Conservation (phyloP, 1,140 invertebrate species). For the Episyrphus balteatus region DNA sequence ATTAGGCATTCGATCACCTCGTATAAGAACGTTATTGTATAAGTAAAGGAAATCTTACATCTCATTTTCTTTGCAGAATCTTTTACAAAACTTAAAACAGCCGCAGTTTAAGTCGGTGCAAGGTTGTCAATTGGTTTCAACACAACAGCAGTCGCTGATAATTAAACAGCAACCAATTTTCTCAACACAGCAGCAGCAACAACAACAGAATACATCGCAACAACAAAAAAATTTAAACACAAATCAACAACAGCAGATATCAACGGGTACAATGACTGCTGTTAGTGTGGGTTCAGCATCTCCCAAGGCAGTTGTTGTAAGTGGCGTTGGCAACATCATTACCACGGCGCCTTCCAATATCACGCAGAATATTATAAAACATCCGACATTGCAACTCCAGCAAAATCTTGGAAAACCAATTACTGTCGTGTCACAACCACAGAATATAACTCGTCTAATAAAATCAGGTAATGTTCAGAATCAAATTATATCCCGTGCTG, state of each 20-base stretch:
- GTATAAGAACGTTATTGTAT: too few species aligned
- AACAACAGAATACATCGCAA: neutral
- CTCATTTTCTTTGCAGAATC: too few species aligned
- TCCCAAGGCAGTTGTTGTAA: neutral
- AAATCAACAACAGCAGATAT: neutral
- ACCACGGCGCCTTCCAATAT: conserved; percentile 18
- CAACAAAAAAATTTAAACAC: neutral
- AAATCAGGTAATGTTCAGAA: conserved; percentile 12
- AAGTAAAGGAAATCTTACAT: too few species aligned
- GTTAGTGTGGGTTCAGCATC: neutral
- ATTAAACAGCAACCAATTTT: neutral
- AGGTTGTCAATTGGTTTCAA: conserved; percentile 10
- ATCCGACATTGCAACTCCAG: neutral
- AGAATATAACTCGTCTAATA: neutral
- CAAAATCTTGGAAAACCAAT: neutral
- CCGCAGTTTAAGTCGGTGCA: conserved; percentile 7
- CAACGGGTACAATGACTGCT: neutral
- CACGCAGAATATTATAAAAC: conserved; percentile 9
- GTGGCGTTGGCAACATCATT: conserved; percentile 1
- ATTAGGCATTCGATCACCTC: too few species aligned
- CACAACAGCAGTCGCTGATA: conserved; percentile 9
- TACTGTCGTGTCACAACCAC: conserved; percentile 11
- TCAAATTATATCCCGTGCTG: conserved; percentile 6
- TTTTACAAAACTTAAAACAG: conserved; percentile 36
- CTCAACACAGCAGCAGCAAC: neutral